Base-by-base conservation (phyloP, 1,140 invertebrate genomes). In the Dolichoris vasculosae region DNA sequence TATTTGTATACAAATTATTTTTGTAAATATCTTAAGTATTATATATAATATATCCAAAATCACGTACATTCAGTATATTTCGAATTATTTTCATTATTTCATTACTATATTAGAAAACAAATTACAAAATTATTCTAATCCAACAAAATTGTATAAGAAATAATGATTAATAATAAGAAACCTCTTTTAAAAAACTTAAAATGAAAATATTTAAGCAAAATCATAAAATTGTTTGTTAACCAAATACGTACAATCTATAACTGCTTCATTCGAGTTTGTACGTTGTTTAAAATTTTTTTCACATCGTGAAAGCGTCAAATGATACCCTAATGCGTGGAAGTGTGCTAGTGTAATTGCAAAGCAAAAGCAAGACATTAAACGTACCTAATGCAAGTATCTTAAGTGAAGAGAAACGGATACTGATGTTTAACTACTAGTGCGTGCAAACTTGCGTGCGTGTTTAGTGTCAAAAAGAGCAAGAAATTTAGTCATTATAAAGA, bases 271-370 rank as follows among this genome's bases (percentile, higher is more conserved):
- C 35, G 2, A 40, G 4, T 71, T 71, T 71, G 7, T 71, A 38
- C 15, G 23, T 71, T 71, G 20, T 71, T 40, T 17, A 71, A 2
- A 2, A 40, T 3, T 43, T 38, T 51, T 71, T 81, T 26, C 43
- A 43, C 38, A 63, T 46, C 32, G 63, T 9, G 11, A 35, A 81
- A 51, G 79, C 26, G 35, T 43, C 82, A 83, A 46, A 75, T 83
- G 40, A 63, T 73, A 71, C 48, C 30, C 32, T 17, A 23, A 40
- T 59, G 82, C 40, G 17, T 40, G 71, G 71, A 83, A 77, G 46
- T 83, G 77, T 55, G 40, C 77, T 55, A 83, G 38, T 7, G 67
- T 75, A 76, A 76, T 83, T 38, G 40, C 3, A 13, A 40, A 67
- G 32, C 48, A 69, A 26, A n/a, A 13, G 40, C 40, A 43, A 73